Evolutionary conservation across 2,113 vertebrate genomes (phyloP).

Genomic region (Oophaga pumilio): DNA sequence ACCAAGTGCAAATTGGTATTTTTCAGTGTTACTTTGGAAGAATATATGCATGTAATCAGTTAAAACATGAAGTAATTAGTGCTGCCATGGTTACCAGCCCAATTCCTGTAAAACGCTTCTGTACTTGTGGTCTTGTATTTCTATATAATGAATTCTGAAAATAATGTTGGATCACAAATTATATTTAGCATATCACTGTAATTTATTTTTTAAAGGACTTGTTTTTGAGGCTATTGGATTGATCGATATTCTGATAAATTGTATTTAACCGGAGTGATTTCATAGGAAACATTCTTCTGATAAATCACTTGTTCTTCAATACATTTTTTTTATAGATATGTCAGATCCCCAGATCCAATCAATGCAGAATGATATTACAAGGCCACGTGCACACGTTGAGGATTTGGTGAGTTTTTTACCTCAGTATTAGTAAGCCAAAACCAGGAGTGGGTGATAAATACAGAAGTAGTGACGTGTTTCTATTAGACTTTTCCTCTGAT

Average conservation of each 20-base stretch:
- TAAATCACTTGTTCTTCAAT: background rate
- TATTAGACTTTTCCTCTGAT: no score
- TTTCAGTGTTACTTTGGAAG: constrained; percentile 24
- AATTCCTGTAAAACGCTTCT: constrained; percentile 36
- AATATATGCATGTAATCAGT: constrained; percentile 44
- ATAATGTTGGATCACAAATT: background rate
- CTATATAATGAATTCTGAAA: constrained; percentile 30
- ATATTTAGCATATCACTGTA: background rate
- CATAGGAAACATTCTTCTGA: background rate
- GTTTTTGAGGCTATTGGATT: background rate
- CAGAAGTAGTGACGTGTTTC: no score
- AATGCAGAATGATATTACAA: no score
- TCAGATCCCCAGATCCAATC: background rate
- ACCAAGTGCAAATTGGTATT: constrained; percentile 12
- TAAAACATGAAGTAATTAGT: constrained; percentile 44
- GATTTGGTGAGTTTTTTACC: no score
- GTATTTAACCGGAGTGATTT: background rate
- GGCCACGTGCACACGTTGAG: no score
- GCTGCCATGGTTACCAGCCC: constrained; percentile 33
- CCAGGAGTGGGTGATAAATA: no score
- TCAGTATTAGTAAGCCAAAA: no score
- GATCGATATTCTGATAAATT: background rate
- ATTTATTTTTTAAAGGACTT: background rate
- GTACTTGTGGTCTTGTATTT: constrained; percentile 15
- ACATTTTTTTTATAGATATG: background rate